phyloP scores from a whole-genome alignment of 92 coral and sea anemone species.

The Desmophyllum pertusum region DNA sequence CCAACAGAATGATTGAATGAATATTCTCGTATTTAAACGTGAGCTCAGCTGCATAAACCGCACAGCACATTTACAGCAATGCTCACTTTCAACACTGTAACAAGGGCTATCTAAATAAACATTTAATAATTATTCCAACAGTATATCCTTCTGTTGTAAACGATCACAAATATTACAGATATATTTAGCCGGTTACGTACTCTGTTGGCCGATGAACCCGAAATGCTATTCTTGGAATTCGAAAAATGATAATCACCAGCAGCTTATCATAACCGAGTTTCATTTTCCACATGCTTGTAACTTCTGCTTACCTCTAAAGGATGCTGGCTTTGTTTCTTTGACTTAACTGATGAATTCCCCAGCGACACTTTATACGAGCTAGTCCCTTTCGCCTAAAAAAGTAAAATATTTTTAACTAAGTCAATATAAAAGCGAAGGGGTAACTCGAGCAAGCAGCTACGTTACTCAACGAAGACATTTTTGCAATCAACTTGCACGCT shows the following conservation, averaged over 20 bases:
- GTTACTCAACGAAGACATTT: not conserved
- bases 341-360: slow-evolving; percentile 54
- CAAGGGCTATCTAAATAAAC: not conserved
- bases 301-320: slow-evolving; percentile 84
- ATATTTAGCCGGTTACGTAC: not conserved
- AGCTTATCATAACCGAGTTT: not conserved
- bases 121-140: not conserved
- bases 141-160: not conserved
- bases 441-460: not conserved
- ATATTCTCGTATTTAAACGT: not conserved
- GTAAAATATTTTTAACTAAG: not conserved
- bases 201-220: not conserved
- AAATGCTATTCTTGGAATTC: slow-evolving; percentile 35
- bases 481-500: not conserved
- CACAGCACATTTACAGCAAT: not conserved
- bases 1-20: not conserved
- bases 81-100: not conserved
- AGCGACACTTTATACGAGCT: slow-evolving; percentile 85
- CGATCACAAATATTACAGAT: not conserved
- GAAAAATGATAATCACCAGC: not conserved
- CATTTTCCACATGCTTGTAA: slow-evolving; percentile 2
- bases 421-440: slow-evolving; percentile 9
- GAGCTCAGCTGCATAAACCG: not conserved
- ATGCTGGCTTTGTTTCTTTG: slow-evolving; percentile 85
- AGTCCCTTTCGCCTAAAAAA: slow-evolving; percentile 82